phyloP scores from a whole-genome alignment of 2,113 vertebrate species.

The Bufo bufo region DNA sequence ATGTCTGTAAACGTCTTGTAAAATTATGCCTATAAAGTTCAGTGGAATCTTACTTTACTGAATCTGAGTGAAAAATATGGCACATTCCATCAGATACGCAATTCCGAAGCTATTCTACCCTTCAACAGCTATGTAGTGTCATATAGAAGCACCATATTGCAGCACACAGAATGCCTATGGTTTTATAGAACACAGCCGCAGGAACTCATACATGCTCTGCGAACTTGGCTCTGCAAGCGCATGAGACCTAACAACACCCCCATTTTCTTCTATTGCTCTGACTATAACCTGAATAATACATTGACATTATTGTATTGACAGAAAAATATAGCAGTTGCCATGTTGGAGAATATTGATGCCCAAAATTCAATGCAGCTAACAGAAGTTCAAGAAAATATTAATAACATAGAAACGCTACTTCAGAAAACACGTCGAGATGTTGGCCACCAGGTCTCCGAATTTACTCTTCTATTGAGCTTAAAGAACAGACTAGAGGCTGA shows the following conservation, averaged over 20 bases:
- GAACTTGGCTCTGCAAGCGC: too few species aligned
- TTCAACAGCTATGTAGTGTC: neutral
- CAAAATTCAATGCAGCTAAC: conserved; percentile 73
- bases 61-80: neutral
- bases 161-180: neutral
- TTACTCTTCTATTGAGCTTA: conserved; percentile 74
- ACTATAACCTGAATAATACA: neutral
- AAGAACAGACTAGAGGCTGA: conserved; percentile 83
- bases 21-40: neutral
- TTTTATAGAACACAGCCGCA: too few species aligned
- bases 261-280: too few species aligned
- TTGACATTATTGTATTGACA: conserved; percentile 60
- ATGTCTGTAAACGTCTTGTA: neutral
- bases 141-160: neutral
- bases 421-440: conserved; percentile 71
- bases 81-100: neutral
- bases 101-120: too few species aligned
- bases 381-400: conserved; percentile 78
- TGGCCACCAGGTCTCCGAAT: conserved; percentile 77
- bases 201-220: too few species aligned
- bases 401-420: conserved; percentile 77
- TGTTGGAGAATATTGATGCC: conserved; percentile 75
- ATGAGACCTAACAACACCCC: neutral
- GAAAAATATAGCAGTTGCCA: conserved; percentile 81
- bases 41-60: neutral